Evolutionary conservation across 2,113 vertebrate genomes (phyloP), one percentile per base, ranked within the genome.

Genomic region (human (Homo sapiens)): DNA sequence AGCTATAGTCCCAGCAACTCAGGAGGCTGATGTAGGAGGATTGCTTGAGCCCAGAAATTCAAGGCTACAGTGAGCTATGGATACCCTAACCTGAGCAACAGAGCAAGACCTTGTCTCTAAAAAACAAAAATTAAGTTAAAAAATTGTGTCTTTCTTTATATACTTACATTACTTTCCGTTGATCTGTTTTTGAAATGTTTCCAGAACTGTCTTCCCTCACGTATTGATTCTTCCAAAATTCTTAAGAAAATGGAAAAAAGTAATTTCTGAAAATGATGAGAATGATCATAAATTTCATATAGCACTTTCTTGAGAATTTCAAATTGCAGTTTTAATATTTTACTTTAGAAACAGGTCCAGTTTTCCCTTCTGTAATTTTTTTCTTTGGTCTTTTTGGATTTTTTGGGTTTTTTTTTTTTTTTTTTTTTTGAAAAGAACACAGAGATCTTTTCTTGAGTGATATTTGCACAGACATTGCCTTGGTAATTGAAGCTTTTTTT

Each of bases 111-210:
- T 64, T 64, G 27, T 32, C 27, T 64, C 61, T 64, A 64, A 64
- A 64, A 64, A 64, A 13, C 61, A 64, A 64, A 64, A 64, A 64
- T 32, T 32, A 64, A 64, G 30, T 40, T 35, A 50, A 85, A 79
- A n/a, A 66, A 48, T 22, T 80, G 2, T 76, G 35, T 75, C 8
- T 90, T 45, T 68, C 48, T 93, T 93, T 45, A n/a, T 11, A 22
- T 87, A 81, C 25, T 81, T 90, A n/a, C 30, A 40, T 96, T 81
- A 73, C 43, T 57, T 94, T 64, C 38, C 75, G 27, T 75, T 96
- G 45, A 73, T 45, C 64, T 64, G 8, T 84, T 85, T 88, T 59
- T 43, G 52, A 79, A 10, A 10, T 83, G 50, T 89, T 93, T 93
- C 59, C 18, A 73, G 52, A 86, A 45, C 32, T 94, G 11, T n/a